Base-by-base conservation (phyloP, 2,888 invertebrate genomes). In the Tetragnatha montana region DNA sequence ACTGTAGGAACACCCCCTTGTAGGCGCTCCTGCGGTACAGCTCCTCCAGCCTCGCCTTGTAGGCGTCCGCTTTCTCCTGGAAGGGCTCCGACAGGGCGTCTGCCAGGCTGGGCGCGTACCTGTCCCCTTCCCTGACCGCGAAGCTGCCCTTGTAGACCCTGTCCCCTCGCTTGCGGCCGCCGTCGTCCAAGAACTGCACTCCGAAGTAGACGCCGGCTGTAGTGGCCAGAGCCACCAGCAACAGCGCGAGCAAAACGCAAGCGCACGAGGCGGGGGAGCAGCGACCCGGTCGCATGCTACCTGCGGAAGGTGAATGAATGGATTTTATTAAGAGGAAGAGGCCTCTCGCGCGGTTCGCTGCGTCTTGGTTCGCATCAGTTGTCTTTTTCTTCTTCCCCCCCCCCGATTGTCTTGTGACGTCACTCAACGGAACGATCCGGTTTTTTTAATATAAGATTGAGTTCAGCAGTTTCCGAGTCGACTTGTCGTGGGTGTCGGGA, bases 211-310 rank as follows among this genome's bases (percentile, higher is more conserved):
- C 95, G 88, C 95, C 95, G 78, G 95, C 95, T 6, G 95, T 95
- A 88, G 96, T 96, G 91, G 96, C 95, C 74, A 98, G 95, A 51
- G 97, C 95, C 91, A 97, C 95, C 91, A 97, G 95, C 81, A 98
- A 95, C 93, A 97, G 96, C 21, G 96, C 96, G 60, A 97, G 96
- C 90, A 97, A 95, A 88, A 97, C 96, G 92, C 96, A 97, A 94
- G 97, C 97, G 92, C 97, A 97, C 92, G 97, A 97, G 93, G 96
- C 96, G 93, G 97, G 96, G 92, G 97, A 96, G 86, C 97, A 96
- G 92, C 96, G 96, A 92, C 97, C 95, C 94, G 1, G 35, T 4
- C 35, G 35, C 35, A 35, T 35, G 35, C 35, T 35, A 4, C 35
- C n/a, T n/a, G n/a, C n/a, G n/a, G n/a, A 4, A 35, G 35, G 35